A percentile compares a stretch with the other conserved stretches of the same genome.
These are phyloP conservation scores for Philereme vetulata DNA, from an alignment of 2,888 invertebrate genomes.

Conservation along the genomic window DNA sequence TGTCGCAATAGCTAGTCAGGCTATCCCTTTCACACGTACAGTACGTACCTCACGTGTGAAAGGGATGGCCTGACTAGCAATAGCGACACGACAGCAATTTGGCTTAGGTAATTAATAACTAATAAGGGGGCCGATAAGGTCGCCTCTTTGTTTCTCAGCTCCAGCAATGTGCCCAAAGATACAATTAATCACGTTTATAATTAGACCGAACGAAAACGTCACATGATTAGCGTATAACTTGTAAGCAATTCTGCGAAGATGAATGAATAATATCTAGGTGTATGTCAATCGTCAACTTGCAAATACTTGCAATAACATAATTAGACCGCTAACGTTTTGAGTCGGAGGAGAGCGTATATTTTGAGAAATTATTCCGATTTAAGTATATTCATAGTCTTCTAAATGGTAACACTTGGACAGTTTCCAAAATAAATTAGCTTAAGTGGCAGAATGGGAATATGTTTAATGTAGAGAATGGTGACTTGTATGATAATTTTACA, in stretches of 20 bases:
- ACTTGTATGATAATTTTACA: constrained; percentile 34
- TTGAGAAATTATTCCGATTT: not conserved
- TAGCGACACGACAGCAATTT: no score
- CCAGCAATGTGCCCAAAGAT: constrained; percentile 32
- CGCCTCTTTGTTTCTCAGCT: constrained; percentile 23
- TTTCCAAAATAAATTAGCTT: constrained; percentile 11
- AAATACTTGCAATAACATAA: constrained; percentile 11
- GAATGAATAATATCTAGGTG: constrained; percentile 31
- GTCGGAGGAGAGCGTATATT: not conserved
- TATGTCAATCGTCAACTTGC: constrained; percentile 14
- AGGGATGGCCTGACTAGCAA: no score
- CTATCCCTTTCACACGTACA: no score
- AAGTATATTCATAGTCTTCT: constrained; percentile 9
- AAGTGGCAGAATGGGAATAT: constrained; percentile 20
- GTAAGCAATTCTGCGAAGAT: constrained; percentile 34
- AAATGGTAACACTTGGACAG: constrained; percentile 8
- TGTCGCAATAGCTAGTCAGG: no score
- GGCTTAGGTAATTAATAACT: no score
- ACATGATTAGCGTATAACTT: constrained; percentile 30
- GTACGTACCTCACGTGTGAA: no score
- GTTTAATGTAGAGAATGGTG: constrained; percentile 20
- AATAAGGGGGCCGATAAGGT: no score
- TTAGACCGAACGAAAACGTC: constrained; percentile 36
- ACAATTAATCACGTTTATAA: constrained; percentile 36
- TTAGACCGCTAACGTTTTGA: not conserved